These are phyloP conservation scores for Oligia strigilis DNA, from an alignment of 2,888 invertebrate species.

Conservation along the genomic window DNA sequence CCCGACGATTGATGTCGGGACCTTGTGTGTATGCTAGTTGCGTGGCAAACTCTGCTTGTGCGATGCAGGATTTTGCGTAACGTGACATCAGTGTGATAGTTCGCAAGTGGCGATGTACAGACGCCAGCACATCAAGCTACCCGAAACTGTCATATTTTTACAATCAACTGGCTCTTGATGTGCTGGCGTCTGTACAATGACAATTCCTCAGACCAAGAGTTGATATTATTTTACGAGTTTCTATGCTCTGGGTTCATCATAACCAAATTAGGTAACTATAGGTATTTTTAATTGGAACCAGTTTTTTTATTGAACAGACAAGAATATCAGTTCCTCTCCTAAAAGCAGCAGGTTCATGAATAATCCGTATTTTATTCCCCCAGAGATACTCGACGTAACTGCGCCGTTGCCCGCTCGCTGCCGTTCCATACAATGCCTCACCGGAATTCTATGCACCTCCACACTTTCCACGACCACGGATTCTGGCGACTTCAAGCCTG, in stretches of 20 bases:
- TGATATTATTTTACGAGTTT: neutral
- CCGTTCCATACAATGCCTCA: constrained; percentile 73
- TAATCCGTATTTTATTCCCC: neutral
- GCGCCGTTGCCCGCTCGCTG: constrained; percentile 61
- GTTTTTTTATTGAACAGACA: neutral
- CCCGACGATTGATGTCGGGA: too few species aligned
- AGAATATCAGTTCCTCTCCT: neutral
- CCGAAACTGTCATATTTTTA: too few species aligned
- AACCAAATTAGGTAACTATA: neutral
- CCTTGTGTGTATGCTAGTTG: too few species aligned
- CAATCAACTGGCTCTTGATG: too few species aligned
- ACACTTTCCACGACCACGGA: constrained; percentile 72
- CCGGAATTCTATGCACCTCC: constrained; percentile 70
- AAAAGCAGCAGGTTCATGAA: neutral
- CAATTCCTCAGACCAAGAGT: neutral
- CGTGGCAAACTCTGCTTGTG: too few species aligned
- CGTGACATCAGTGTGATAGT: too few species aligned
- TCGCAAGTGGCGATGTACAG: too few species aligned
- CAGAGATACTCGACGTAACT: constrained; percentile 46
- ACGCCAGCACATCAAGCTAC: too few species aligned
- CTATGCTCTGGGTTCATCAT: neutral
- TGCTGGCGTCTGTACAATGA: too few species aligned
- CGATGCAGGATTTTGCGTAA: too few species aligned
- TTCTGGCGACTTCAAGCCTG: constrained; percentile 78
- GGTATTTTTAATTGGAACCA: neutral